Evolutionary conservation across 2,888 invertebrate genomes (phyloP), one percentile per base, ranked within the genome.

Genomic region (Agonopterix alstromeriana): DNA sequence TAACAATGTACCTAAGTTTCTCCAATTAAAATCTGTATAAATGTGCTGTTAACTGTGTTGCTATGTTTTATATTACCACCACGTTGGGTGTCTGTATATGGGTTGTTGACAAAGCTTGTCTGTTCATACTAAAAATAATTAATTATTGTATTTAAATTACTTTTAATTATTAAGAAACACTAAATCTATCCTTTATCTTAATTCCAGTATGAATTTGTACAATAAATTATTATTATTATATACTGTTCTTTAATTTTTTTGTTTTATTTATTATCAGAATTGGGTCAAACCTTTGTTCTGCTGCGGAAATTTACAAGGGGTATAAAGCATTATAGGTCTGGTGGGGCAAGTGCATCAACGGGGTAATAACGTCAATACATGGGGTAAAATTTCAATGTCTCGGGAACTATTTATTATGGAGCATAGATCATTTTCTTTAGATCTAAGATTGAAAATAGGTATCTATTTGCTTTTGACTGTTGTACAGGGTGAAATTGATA

Each of bases 181-280:
- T 78, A 70, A 73, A 78, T 78, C 70, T 79, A 77, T 77, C 78
- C 81, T 77, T 69, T 75, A 74, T 76, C 74, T 82, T 47, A 77
- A 87, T 87, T 86, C 86, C 84, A 86, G 70, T 82, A 80, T 77
- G 65, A 60, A 81, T 82, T 85, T 86, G 72, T 86, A 84, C 78
- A 82, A 82, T 83, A 82, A 80, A 82, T 69, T 62, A 77, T 74
- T 68, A 72, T 42, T 42, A 42, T 12, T 4, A 78, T 27, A 74
- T 74, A 79, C 73, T 82, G 78, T 76, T 84, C 68, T 73, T 67
- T 69, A 65, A 57, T 53, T 50, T 46, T 52, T 47, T 56, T 47
- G 52, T 65, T 63, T 67, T 65, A 52, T 66, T 38, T 38, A n/a
- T 38, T 38, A 2, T 27, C 5, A 27, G 2, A 27, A 27, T 27